These are phyloP conservation scores for Cryptoleucopteryx plumbea DNA, from an alignment of 2,113 vertebrate genomes.

Conservation along the genomic window DNA sequence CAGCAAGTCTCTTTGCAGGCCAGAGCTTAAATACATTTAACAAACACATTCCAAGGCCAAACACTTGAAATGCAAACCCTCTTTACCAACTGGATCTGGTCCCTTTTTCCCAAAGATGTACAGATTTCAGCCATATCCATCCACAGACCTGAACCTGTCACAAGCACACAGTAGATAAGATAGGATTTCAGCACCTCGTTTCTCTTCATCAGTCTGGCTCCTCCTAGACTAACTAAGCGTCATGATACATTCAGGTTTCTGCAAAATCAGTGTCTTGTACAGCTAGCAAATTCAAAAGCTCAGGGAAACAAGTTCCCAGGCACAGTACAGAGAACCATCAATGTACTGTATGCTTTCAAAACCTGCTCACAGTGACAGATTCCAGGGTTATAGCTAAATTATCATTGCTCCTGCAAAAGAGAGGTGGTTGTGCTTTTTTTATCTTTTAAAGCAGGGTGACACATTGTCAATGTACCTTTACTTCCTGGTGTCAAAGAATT, in stretches of 20 bases:
- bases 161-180: not conserved
- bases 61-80: slow-evolving; percentile 62
- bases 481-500: not conserved
- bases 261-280: slow-evolving; percentile 22
- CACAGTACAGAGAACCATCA: slow-evolving; percentile 22
- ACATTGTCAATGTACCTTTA: not conserved
- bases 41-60: slow-evolving; percentile 66
- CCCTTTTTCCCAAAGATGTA: slow-evolving; percentile 53
- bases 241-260: slow-evolving; percentile 34
- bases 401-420: not conserved
- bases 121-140: slow-evolving; percentile 38
- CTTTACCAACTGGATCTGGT: slow-evolving; percentile 57
- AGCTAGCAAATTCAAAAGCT: slow-evolving; percentile 38
- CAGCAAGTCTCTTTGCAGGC: slow-evolving; percentile 30
- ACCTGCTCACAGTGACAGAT: slow-evolving; percentile 28
- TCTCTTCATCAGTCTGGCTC: slow-evolving; percentile 40
- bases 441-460: not conserved
- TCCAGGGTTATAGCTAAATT: slow-evolving; percentile 22
- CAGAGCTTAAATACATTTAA: slow-evolving; percentile 15
- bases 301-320: slow-evolving; percentile 47
- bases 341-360: slow-evolving; percentile 30
- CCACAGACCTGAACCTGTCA: slow-evolving; percentile 48
- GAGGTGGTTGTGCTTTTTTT: slow-evolving; percentile 48
- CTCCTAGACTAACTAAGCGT: slow-evolving; percentile 56
- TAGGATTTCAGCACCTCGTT: slow-evolving; percentile 65